Evolutionary conservation across 1,140 invertebrate genomes (phyloP).

Genomic region (Zaprionus camerounensis): DNA sequence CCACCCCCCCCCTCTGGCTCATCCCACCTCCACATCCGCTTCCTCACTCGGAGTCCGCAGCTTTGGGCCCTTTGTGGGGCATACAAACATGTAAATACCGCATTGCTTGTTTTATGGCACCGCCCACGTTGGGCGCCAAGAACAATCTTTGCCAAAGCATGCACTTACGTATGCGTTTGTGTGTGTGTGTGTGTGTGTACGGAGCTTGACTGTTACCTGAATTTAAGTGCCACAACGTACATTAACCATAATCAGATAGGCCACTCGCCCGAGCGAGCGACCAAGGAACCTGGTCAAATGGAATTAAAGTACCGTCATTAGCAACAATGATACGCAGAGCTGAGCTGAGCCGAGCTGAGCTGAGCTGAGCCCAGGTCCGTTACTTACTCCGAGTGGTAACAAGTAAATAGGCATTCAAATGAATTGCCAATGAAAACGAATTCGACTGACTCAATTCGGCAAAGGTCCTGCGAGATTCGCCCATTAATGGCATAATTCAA

Average conservation of each 20-base stretch:
- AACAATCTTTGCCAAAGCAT: conserved; percentile 3
- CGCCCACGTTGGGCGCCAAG: conserved; percentile 3
- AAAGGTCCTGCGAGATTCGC: not conserved
- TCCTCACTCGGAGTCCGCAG: not conserved
- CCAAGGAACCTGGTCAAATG: conserved; percentile 6
- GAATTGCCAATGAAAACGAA: conserved; percentile 10
- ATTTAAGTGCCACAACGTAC: conserved; percentile 22
- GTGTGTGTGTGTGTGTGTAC: not conserved
- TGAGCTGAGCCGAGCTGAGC: not conserved
- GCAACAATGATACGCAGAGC: not conserved
- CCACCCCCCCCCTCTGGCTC: not conserved
- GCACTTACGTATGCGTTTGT: not conserved
- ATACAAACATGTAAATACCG: conserved; percentile 3
- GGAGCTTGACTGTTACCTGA: conserved; percentile 5
- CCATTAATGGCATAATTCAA: conserved; percentile 12
- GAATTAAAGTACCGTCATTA: conserved; percentile 36
- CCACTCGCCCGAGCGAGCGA: not conserved
- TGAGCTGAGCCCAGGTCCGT: not conserved
- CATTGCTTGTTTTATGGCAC: not conserved
- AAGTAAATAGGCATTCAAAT: conserved; percentile 17
- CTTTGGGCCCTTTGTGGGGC: not conserved
- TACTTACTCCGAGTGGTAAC: not conserved
- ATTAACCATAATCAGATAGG: conserved; percentile 32
- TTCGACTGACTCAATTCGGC: not conserved
- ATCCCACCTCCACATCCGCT: too few relatives aligned